Evolutionary conservation across 2,888 invertebrate species (phyloP).

Genomic region (Ectemnius cavifrons): DNA sequence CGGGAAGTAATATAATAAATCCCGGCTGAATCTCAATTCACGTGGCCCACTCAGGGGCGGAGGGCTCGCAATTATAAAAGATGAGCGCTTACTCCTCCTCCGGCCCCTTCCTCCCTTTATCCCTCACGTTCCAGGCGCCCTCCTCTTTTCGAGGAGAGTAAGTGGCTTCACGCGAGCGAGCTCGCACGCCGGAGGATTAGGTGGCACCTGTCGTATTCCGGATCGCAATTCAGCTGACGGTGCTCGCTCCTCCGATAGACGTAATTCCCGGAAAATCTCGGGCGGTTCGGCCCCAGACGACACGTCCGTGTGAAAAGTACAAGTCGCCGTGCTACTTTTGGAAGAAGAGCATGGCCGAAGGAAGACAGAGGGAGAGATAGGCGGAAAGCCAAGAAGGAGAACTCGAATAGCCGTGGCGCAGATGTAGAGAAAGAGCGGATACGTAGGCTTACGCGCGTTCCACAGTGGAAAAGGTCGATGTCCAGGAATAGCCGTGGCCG

Average conservation of each 20-base stretch:
- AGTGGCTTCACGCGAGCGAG: constrained; percentile 7
- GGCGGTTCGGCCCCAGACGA: constrained; percentile 1
- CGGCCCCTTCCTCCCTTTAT: no score
- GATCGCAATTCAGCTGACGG: background rate
- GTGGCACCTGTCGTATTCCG: constrained; percentile 4
- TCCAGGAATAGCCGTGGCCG: constrained; percentile 36
- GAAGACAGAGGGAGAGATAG: no score
- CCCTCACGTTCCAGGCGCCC: no score
- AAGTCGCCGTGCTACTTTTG: background rate
- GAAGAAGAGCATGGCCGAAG: no score
- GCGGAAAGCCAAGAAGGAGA: no score
- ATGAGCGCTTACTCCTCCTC: background rate
- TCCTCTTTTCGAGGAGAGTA: background rate
- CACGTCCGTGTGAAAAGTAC: constrained; percentile 15
- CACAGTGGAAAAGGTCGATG: constrained; percentile 39
- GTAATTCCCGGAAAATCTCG: constrained; percentile 26
- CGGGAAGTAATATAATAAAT: no score
- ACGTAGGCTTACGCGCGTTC: constrained; percentile 24
- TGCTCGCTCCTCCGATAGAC: background rate
- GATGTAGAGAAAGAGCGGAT: constrained; percentile 11
- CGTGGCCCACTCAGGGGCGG: background rate
- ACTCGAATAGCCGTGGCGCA: no score
- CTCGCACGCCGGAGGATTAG: background rate
- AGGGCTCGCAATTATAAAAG: constrained; percentile 5
- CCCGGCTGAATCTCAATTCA: background rate